Conservation (phyloP, 2,113 vertebrate species). For the Ammodytes marinus region DNA sequence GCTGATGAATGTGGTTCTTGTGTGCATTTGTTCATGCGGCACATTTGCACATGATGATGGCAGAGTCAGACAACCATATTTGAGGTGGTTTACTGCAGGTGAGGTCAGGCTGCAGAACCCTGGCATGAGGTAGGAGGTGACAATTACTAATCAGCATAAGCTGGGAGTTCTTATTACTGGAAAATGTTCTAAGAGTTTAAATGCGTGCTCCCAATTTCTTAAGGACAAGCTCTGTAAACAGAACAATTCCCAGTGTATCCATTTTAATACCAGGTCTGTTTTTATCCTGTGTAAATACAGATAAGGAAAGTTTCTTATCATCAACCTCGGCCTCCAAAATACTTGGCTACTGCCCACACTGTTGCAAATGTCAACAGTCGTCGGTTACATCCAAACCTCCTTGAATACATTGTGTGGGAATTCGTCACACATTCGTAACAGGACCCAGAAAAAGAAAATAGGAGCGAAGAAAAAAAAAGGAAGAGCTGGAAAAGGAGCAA, state of each 20-base stretch:
- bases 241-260: neutral
- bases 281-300: conserved; percentile 27
- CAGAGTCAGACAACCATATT: conserved; percentile 7
- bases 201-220: neutral
- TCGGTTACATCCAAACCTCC: conserved; percentile 22
- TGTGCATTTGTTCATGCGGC: neutral
- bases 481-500: conserved; percentile 57
- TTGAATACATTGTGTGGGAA: conserved; percentile 23
- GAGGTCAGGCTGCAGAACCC: conserved; percentile 11
- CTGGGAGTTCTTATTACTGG: too few relatives aligned
- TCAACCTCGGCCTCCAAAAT: neutral
- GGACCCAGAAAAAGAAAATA: neutral
- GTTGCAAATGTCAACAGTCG: conserved; percentile 41
- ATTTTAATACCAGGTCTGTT: neutral
- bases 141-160: neutral
- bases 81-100: conserved; percentile 26
- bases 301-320: conserved; percentile 36
- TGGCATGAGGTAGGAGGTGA: neutral
- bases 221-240: neutral
- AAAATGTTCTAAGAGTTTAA: too few relatives aligned
- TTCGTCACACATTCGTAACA: conserved; percentile 8
- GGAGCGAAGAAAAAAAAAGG: conserved; percentile 6
- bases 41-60: conserved; percentile 43
- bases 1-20: conserved; percentile 18
- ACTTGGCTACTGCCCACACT: conserved; percentile 4